Evolutionary conservation across 2,797 vertebrate genomes (phyloP).

Genomic region (Acanthiza pusilla): DNA sequence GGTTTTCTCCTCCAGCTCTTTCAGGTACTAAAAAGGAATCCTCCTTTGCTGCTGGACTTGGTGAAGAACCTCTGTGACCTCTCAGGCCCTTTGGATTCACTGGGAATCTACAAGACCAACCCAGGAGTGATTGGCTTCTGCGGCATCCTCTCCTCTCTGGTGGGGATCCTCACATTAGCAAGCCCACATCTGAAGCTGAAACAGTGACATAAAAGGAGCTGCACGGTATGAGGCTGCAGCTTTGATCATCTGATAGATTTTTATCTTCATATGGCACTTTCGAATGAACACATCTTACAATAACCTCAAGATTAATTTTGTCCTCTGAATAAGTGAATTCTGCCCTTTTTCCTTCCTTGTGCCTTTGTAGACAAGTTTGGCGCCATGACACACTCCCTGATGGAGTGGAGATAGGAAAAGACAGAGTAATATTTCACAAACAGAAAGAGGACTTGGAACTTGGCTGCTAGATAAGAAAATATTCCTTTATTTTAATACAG

Average conservation of each 20-base stretch:
- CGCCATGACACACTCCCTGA: background rate
- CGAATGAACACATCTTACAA: background rate
- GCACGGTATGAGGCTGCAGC: background rate
- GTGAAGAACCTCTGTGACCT: slow-evolving; percentile 92
- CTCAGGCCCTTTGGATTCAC: slow-evolving; percentile 83
- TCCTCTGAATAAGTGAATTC: background rate
- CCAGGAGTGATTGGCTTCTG: slow-evolving; percentile 85
- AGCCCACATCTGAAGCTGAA: slow-evolving; percentile 84
- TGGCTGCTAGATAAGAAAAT: slow-evolving; percentile 15
- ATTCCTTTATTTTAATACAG: background rate
- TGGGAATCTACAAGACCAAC: slow-evolving; percentile 84
- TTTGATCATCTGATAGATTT: background rate
- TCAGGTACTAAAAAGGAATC: slow-evolving; percentile 78
- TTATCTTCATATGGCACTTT: background rate
- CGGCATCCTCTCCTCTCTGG: slow-evolving; percentile 88
- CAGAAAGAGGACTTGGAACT: background rate
- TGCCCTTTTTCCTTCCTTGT: background rate
- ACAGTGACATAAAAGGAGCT: background rate
- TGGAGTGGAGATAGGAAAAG: background rate
- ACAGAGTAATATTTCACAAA: background rate
- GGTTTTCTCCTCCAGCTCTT: slow-evolving; percentile 77
- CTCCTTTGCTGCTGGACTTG: slow-evolving; percentile 83
- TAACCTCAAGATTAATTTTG: background rate
- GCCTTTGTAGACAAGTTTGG: background rate
- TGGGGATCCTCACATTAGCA: slow-evolving; percentile 83